Evolutionary conservation across 2,113 vertebrate species (phyloP).

Genomic region (Mesembrinibis cayennensis): DNA sequence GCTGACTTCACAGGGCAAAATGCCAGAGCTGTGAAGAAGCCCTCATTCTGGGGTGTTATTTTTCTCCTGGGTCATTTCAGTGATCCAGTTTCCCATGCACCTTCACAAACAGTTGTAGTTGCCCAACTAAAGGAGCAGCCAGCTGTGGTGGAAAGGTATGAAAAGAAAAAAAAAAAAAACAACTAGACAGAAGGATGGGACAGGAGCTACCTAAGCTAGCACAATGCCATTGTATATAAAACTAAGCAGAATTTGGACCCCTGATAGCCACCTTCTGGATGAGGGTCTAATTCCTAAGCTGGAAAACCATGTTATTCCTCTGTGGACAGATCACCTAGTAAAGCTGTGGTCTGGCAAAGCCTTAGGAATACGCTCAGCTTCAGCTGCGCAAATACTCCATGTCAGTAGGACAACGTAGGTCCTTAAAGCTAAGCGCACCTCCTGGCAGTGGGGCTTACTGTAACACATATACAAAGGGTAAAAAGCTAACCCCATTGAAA

Average conservation of each 20-base stretch:
- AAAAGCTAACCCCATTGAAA: not conserved
- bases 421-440: not conserved
- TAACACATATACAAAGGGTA: not conserved
- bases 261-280: not conserved
- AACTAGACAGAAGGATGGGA: not conserved
- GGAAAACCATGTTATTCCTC: not conserved
- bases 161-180: not conserved
- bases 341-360: not conserved
- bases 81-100: not conserved
- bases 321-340: not conserved
- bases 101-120: not conserved
- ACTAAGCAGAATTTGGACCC: not conserved
- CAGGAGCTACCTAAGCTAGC: not conserved
- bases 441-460: not conserved
- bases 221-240: not conserved
- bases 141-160: not conserved
- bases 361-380: not conserved
- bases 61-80: not conserved
- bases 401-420: not conserved
- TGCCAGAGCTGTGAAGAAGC: not conserved
- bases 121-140: not conserved
- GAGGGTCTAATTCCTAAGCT: not conserved
- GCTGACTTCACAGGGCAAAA: not conserved
- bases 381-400: not conserved
- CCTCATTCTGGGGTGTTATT: not conserved